Evolutionary conservation across 2,113 vertebrate genomes (phyloP), one percentile per base, ranked within the genome.

Genomic region (Capreolus pygargus): DNA sequence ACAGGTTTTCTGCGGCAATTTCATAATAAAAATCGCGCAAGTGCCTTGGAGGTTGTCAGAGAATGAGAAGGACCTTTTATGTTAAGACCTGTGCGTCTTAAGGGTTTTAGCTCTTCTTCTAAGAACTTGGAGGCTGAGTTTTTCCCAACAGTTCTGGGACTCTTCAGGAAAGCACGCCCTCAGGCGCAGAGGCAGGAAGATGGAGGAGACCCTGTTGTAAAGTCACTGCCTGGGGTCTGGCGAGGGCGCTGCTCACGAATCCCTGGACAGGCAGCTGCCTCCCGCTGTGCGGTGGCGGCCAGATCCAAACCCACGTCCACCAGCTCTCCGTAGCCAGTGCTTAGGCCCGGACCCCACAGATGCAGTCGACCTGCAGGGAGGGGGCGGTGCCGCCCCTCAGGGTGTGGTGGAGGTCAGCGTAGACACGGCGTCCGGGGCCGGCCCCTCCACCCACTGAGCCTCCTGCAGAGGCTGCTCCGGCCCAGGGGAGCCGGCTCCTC

Each of bases 11-110:
- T 82, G 67, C 95, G 94, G 90, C 94, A 93, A 25, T 82, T 97
- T 95, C 91, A 52, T 98, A 97, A 95, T 91, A 58, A 3, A 97
- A 91, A 96, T 97, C 96, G 43, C 94, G 39, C 86, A 90, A 89
- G 58, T 93, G 92, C 92, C 91, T 97, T 83, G 97, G 94, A 97
- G 89, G 83, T 8, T 25, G 54, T 54, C 52, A 11, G 7, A 39
- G 88, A 43, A 45, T 5, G 6, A 47, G 79, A 86, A 83, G 36
- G 21, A n/a, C 14, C 10, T 36, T 58, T 58, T 21, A 30, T n/a
- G 11, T 96, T 70, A 33, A 8, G 8, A 45, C 25, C 28, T 39
- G 64, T 27, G 28, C 5, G 0, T 23, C 60, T 55, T 27, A 54
- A 86, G 57, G 14, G 36, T 52, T 36, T 52, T 3, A 58, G 47